phyloP scores from a whole-genome alignment of 1,140 invertebrate species.

The Camponotus vicinus region DNA sequence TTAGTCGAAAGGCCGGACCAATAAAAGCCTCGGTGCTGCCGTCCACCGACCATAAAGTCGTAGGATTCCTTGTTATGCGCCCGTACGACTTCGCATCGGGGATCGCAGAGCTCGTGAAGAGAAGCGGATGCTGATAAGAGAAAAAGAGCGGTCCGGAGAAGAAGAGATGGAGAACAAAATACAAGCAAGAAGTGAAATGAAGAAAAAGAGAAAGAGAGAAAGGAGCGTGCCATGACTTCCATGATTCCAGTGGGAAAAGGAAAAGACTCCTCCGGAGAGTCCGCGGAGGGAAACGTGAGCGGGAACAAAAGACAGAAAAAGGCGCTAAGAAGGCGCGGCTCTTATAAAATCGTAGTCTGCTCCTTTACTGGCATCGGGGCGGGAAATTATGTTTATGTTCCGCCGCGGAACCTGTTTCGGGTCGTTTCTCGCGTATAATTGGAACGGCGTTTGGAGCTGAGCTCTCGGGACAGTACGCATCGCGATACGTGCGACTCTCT shows the following conservation, averaged over 20 bases:
- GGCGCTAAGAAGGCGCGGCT: conserved; percentile 82
- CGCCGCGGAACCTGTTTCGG: conserved; percentile 81
- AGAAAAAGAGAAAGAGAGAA: neutral
- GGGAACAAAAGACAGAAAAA: conserved; percentile 77
- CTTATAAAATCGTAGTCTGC: conserved; percentile 83
- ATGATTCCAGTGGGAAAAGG: conserved; percentile 43
- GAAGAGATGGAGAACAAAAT: conserved; percentile 33
- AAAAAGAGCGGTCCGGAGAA: conserved; percentile 14
- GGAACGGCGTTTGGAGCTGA: conserved; percentile 76
- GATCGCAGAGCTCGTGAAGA: conserved; percentile 22
- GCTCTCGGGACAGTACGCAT: conserved; percentile 62
- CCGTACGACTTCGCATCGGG: conserved; percentile 52
- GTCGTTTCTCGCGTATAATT: conserved; percentile 83
- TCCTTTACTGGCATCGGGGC: conserved; percentile 81
- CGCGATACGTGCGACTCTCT: conserved; percentile 48
- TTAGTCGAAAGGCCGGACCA: conserved; percentile 73
- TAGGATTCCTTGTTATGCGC: conserved; percentile 79
- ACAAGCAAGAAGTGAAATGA: neutral
- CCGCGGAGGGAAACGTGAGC: conserved; percentile 42
- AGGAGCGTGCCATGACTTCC: conserved; percentile 24
- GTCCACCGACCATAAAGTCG: conserved; percentile 77
- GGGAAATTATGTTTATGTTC: conserved; percentile 84
- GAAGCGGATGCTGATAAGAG: conserved; percentile 16
- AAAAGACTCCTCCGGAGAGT: conserved; percentile 31
- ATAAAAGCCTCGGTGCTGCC: conserved; percentile 73